A percentile compares a stretch with the other conserved stretches of the same genome.
phyloP scores from a whole-genome alignment of 64 coral and sea anemone genomes.

The Acropora yongei region DNA sequence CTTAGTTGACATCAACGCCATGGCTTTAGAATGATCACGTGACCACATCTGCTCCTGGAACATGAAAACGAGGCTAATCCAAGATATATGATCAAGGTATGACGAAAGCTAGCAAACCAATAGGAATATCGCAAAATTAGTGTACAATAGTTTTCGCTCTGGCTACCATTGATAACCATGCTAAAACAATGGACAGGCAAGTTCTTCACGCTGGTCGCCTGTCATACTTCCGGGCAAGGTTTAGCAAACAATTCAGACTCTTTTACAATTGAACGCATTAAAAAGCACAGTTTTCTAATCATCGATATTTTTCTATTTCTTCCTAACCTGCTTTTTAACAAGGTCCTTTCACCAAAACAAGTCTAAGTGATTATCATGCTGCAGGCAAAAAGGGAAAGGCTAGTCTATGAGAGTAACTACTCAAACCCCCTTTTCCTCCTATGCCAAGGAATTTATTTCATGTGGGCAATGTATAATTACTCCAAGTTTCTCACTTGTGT shows the following conservation, averaged over 20 bases:
- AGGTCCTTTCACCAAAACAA: not conserved
- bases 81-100: not conserved
- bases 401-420: not conserved
- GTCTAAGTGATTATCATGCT: not conserved
- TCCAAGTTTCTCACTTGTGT: not conserved
- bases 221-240: not conserved
- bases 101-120: constrained; percentile 1
- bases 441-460: not conserved
- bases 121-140: not conserved
- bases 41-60: not conserved
- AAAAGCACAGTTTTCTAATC: not conserved
- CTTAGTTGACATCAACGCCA: not conserved
- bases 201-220: not conserved
- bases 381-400: not conserved
- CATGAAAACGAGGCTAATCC: not conserved
- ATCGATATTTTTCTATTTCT: not conserved
- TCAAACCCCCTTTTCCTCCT: not conserved
- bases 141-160: not conserved
- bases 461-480: constrained; percentile 11
- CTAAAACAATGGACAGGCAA: not conserved
- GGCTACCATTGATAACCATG: not conserved
- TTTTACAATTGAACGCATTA: not conserved
- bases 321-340: not conserved
- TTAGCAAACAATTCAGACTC: not conserved
- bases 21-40: too few species aligned